Conservation (phyloP, 2,797 vertebrate genomes). For the Garrulus glandarius region DNA sequence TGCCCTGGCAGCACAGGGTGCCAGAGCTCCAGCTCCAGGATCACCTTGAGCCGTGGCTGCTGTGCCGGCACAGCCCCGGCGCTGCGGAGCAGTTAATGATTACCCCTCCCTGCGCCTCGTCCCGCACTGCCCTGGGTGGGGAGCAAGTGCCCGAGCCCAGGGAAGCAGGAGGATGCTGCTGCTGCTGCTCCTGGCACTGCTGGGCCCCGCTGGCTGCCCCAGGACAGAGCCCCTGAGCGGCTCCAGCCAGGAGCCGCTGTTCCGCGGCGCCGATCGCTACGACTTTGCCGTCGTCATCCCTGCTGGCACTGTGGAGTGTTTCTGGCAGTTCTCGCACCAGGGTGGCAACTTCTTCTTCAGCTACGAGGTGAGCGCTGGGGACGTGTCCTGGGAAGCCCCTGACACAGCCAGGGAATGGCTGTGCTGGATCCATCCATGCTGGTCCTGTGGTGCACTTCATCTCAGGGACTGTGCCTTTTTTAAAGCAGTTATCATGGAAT, state of each 20-base stretch:
- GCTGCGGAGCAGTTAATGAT: constrained; percentile 77
- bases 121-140: neutral
- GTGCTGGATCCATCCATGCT: rapidly evolving
- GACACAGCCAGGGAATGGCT: rapidly evolving
- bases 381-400: rapidly evolving
- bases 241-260: constrained; percentile 74
- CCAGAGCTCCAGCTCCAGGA: rapidly evolving
- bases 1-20: rapidly evolving
- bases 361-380: constrained; percentile 81
- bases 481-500: rapidly evolving
- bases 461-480: neutral
- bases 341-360: constrained; percentile 87
- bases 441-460: rapidly evolving
- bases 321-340: constrained; percentile 90
- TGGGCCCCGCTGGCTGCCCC: constrained; percentile 37
- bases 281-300: constrained; percentile 85
- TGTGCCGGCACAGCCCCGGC: neutral
- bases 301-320: constrained; percentile 79
- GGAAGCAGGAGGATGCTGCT: constrained; percentile 50
- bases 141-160: neutral
- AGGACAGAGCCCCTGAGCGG: constrained; percentile 44
- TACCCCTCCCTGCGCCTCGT: neutral
- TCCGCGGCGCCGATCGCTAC: constrained; percentile 82
- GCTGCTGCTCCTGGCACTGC: neutral
- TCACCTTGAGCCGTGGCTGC: neutral